Conservation (phyloP, 2,888 invertebrate genomes). For the Mythimna impura region DNA sequence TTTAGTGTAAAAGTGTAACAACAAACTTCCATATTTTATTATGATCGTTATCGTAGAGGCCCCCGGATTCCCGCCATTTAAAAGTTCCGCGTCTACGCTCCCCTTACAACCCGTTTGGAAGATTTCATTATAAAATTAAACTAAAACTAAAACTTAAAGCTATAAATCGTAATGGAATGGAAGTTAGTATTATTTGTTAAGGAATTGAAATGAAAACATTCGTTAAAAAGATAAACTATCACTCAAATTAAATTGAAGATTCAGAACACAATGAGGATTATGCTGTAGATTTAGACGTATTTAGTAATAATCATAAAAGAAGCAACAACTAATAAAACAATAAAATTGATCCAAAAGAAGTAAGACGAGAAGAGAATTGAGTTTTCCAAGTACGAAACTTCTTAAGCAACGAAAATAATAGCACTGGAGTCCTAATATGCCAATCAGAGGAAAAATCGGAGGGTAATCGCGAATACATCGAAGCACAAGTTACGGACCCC, state of each 20-base stretch:
- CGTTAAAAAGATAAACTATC: not conserved
- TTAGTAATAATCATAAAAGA: no score
- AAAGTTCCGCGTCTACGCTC: slow-evolving; percentile 74
- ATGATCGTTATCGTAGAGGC: slow-evolving; percentile 89
- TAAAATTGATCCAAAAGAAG: not conserved
- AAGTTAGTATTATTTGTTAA: slow-evolving; percentile 53
- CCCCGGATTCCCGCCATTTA: slow-evolving; percentile 81
- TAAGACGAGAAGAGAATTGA: not conserved
- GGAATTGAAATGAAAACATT: slow-evolving; percentile 12
- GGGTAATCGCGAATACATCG: slow-evolving; percentile 62
- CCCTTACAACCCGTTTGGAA: slow-evolving; percentile 77
- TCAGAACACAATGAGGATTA: no score
- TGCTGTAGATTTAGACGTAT: no score
- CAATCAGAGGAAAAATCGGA: slow-evolving; percentile 59
- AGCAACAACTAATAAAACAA: not conserved
- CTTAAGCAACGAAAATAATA: slow-evolving; percentile 31
- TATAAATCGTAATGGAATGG: slow-evolving; percentile 61
- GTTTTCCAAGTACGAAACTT: not conserved
- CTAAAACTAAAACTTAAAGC: slow-evolving; percentile 77
- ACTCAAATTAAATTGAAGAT: not conserved
- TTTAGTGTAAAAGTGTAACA: slow-evolving; percentile 86
- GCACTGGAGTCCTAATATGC: slow-evolving; percentile 31
- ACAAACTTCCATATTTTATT: slow-evolving; percentile 90
- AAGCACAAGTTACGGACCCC: slow-evolving; percentile 65
- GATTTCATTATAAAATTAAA: slow-evolving; percentile 88